Conservation (phyloP, 1,140 invertebrate species). For the Drosophila trapezifrons region DNA sequence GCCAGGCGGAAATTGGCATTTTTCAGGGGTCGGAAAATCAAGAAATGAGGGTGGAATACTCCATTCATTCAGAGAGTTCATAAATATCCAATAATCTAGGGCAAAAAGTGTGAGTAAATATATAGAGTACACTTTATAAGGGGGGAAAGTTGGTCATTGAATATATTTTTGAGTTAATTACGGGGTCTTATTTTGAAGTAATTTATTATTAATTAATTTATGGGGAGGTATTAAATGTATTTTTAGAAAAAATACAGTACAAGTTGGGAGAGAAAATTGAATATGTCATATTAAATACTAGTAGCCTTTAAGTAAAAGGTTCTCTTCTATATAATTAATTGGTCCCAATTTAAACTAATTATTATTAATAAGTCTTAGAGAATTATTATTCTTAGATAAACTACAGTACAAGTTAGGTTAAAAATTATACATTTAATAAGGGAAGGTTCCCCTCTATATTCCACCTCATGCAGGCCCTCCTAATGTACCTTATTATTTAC, state of each 20-base stretch:
- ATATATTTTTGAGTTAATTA: not conserved
- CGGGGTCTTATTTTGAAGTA: not conserved
- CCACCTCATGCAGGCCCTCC: no score
- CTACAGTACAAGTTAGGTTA: no score
- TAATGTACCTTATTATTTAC: not conserved
- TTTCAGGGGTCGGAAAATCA: not conserved
- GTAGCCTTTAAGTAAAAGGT: no score
- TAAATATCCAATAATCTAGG: conserved; percentile 21
- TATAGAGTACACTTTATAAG: not conserved
- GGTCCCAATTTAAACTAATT: not conserved
- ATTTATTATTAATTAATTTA: not conserved
- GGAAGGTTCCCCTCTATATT: no score
- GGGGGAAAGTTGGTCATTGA: conserved; percentile 11
- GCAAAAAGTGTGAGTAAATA: not conserved
- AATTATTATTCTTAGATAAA: no score
- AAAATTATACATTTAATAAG: no score
- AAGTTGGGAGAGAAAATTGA: no score
- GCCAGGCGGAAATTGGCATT: conserved; percentile 58
- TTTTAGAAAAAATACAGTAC: no score
- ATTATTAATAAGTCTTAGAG: not conserved
- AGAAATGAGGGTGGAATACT: conserved; percentile 32
- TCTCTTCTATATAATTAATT: not conserved
- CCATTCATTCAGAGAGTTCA: not conserved
- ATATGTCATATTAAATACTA: no score
- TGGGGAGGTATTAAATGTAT: no score